Base-by-base conservation (phyloP, 2,888 invertebrate genomes). In the Pterostichus madidus region DNA sequence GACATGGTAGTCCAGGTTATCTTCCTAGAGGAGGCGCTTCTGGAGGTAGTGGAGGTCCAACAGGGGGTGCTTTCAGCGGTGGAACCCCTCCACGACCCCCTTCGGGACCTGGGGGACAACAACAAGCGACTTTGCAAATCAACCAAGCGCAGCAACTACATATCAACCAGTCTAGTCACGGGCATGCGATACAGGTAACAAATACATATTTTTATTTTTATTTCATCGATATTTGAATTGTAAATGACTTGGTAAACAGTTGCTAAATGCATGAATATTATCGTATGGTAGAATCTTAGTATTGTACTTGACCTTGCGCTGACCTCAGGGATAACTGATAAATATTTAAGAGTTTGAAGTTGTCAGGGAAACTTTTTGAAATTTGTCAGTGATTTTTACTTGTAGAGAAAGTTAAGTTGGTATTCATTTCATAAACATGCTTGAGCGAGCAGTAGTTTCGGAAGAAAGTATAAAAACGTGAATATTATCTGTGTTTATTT, bases 131-230 rank as follows among this genome's bases (percentile, higher is more conserved):
- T 52, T 90, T 96, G 85, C 96, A 97, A 90, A 96, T 97, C 91
- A 95, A 95, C 88, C 97, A 97, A 89, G 95, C 96, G 81, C 96
- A 96, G 89, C 96, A 97, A 89, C 90, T 97, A 89, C 97, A 97
- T 89, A 95, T 97, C 86, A 93, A 93, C 86, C 97, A 97, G 88
- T 95, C 95, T 73, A 93, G 93, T 53, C 91, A 90, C 77, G 92
- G 90, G 85, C 95, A 95, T 88, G 95, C 94, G 87, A 94, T 96
- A 86, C 96, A 96, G 93, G 96, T 96, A 87, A 91, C 92, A 39
- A 11, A 13, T 10, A 90, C 24, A 24, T 24, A 24, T 24, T 81
- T 46, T 35, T 76, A 53, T 53, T 53, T 53, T 76, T 78, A 35
- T 44, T 73, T 24, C 3, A 24, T 2, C 5, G 44, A 24, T 13